phyloP scores from a whole-genome alignment of 2,797 vertebrate genomes.

The Chelon labrosus region DNA sequence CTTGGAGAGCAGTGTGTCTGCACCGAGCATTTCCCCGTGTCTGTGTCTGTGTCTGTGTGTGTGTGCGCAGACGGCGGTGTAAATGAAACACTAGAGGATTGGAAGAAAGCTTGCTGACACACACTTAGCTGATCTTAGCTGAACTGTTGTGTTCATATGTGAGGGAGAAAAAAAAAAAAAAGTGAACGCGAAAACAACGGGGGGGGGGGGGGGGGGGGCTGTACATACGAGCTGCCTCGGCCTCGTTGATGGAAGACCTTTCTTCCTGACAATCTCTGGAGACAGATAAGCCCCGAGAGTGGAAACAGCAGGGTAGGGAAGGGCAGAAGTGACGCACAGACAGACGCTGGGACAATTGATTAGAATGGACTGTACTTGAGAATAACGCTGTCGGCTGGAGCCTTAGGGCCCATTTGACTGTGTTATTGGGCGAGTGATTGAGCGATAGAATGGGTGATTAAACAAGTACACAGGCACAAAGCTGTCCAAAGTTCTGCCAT shows the following conservation, averaged over 20 bases:
- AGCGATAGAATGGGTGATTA: conserved; percentile 49
- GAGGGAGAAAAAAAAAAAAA: conserved; percentile 16
- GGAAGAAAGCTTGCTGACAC: conserved; percentile 48
- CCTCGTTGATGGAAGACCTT: conserved; percentile 48
- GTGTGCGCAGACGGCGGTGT: conserved; percentile 29
- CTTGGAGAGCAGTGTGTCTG: conserved; percentile 57
- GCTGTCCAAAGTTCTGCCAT: conserved; percentile 11
- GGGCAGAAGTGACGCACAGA: conserved; percentile 50
- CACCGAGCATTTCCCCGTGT: conserved; percentile 12
- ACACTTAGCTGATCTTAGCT: conserved; percentile 54
- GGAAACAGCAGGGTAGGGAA: conserved; percentile 35
- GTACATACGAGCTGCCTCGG: conserved; percentile 24
- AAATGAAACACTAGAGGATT: conserved; percentile 61
- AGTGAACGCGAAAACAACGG: conserved; percentile 46
- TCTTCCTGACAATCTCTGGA: conserved; percentile 42
- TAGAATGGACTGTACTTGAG: conserved; percentile 51
- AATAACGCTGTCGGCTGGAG: conserved; percentile 29
- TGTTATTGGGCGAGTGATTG: conserved; percentile 45
- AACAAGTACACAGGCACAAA: conserved; percentile 23
- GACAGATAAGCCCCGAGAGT: conserved; percentile 60
- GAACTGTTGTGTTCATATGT: conserved; percentile 36
- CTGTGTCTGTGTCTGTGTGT: conserved; percentile 1
- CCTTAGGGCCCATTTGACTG: conserved; percentile 34
- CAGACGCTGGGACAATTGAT: conserved; percentile 49
- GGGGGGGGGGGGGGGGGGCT: conserved; percentile 25